Base-by-base conservation (phyloP, 2,113 vertebrate genomes). In the Psephotus haematonotus region DNA sequence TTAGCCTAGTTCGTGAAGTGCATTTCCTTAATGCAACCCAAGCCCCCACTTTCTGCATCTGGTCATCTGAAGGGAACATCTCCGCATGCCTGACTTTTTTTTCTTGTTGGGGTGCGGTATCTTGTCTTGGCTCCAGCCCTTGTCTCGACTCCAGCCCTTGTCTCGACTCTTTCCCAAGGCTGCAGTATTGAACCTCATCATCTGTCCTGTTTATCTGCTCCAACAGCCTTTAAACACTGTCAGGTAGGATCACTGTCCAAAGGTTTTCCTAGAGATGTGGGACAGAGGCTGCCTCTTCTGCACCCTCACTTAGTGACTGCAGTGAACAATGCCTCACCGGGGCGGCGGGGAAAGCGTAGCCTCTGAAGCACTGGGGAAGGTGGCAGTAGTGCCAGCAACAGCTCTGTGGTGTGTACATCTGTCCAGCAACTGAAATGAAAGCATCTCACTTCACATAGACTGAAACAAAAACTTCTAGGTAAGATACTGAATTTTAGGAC, bases 361-460 rank as follows among this genome's bases (percentile, higher is more conserved):
- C 39, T 50, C 31, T 0, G 2, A 13, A 62, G 28, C 37, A 16
- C 11, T 15, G 18, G 24, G 13, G 28, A 64, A 82, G 27, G 16
- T n/a, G 35, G 16, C 28, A 57, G 16, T 2, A 2, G 33, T 52
- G 52, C 17, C 43, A 91, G 74, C 39, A 87, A 28, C 39, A 55
- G 13, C 22, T 69, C 79, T 70, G 19, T 22, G 11, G 18, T 31
- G 14, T 28, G 27, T 6, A 2, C 0, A 0, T 44, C 50, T 47
- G 20, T 22, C 28, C 63, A 65, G 17, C 49, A 41, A 13, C 47
- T 8, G 41, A 75, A 83, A 31, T 17, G 31, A 67, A 86, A 71
- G 23, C 0, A 1, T 8, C 44, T 62, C 27, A n/a, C 31, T 68
- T 81, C 55, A 64, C 0, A 1, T 0, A 53, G 35, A 60, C 35